phyloP scores from a whole-genome alignment of 2,797 vertebrate species.

The Allochrocebus solatus region DNA sequence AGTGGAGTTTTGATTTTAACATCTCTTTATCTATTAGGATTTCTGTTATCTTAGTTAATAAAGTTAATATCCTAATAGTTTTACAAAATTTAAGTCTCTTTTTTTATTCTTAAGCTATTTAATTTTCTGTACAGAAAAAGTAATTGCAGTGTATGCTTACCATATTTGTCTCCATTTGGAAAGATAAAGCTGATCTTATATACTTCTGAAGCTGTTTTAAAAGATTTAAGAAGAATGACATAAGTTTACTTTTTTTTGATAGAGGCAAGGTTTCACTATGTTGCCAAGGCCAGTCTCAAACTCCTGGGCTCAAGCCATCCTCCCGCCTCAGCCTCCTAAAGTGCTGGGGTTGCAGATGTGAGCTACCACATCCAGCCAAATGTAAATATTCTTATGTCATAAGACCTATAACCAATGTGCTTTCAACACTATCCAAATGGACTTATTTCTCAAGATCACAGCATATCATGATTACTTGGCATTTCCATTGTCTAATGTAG shows the following conservation, averaged over 20 bases:
- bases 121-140: slow-evolving; percentile 50
- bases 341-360: too few relatives aligned
- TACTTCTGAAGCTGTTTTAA: slow-evolving; percentile 76
- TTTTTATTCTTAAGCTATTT: slow-evolving; percentile 31
- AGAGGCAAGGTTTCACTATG: too few relatives aligned
- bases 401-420: not conserved
- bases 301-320: too few relatives aligned
- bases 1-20: slow-evolving; percentile 33
- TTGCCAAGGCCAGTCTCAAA: too few relatives aligned
- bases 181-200: slow-evolving; percentile 85
- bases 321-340: too few relatives aligned
- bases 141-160: slow-evolving; percentile 81
- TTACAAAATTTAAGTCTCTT: slow-evolving; percentile 20
- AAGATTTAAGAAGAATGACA: slow-evolving; percentile 59
- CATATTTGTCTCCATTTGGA: slow-evolving; percentile 89
- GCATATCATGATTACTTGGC: not conserved
- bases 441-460: slow-evolving; percentile 21
- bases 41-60: slow-evolving; percentile 42
- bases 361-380: too few relatives aligned
- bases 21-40: not conserved
- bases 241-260: not conserved
- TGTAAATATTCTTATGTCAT: not conserved
- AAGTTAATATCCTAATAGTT: not conserved
- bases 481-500: not conserved
- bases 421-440: not conserved